Evolutionary conservation across 2,888 invertebrate species (phyloP).

Genomic region (Baccha elongata): DNA sequence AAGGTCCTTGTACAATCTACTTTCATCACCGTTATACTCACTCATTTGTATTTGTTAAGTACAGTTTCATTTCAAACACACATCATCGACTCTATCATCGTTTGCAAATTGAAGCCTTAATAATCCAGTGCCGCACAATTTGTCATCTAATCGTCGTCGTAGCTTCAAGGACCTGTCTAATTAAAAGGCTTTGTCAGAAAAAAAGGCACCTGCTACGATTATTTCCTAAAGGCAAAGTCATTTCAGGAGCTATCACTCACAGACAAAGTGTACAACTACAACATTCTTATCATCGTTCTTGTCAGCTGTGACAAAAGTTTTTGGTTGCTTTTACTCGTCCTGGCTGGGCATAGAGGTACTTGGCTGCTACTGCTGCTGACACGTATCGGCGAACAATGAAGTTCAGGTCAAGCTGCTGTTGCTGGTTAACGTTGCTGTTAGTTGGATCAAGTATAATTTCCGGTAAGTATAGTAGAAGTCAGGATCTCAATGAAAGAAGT

Average conservation of each 20-base stretch:
- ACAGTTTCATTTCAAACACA: constrained; percentile 44
- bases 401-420: constrained; percentile 76
- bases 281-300: constrained; percentile 22
- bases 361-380: constrained; percentile 60
- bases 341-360: constrained; percentile 24
- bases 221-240: constrained; percentile 40
- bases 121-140: constrained; percentile 7
- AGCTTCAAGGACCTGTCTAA: constrained; percentile 40
- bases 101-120: constrained; percentile 17
- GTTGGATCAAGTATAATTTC: constrained; percentile 78
- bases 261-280: constrained; percentile 18
- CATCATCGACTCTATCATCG: constrained; percentile 45
- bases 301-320: constrained; percentile 60
- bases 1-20: constrained; percentile 10
- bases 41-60: constrained; percentile 34
- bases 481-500: background rate
- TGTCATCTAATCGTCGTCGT: constrained; percentile 3
- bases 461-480: constrained; percentile 75
- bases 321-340: constrained; percentile 27
- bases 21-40: constrained; percentile 40
- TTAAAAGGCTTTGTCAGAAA: constrained; percentile 34
- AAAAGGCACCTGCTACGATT: constrained; percentile 30
- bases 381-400: constrained; percentile 75
- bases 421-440: constrained; percentile 78
- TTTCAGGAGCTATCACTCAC: constrained; percentile 60